phyloP scores from a whole-genome alignment of 2,113 vertebrate genomes.

The Apus apus region DNA sequence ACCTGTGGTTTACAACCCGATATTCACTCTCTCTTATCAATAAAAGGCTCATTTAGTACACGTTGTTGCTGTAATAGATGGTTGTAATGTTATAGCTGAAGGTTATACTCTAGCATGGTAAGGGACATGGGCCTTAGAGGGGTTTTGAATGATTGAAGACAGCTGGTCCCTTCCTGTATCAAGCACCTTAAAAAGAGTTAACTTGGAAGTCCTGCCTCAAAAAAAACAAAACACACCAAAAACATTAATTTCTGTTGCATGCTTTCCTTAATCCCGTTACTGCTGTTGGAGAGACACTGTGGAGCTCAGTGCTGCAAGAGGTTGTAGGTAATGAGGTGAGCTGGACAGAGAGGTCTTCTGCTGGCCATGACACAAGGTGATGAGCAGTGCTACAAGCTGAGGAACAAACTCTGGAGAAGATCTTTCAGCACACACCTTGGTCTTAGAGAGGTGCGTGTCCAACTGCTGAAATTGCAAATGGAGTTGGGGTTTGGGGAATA shows the following conservation, averaged over 20 bases:
- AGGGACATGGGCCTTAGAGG: not conserved
- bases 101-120: rapidly evolving
- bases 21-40: not conserved
- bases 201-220: not conserved
- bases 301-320: not conserved
- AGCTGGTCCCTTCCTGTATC: not conserved
- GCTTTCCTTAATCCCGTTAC: not conserved
- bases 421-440: not conserved
- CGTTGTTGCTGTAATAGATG: rapidly evolving
- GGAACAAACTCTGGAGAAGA: not conserved
- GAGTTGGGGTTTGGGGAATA: not conserved
- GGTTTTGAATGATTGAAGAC: rapidly evolving
- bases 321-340: not conserved
- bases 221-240: not conserved
- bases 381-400: not conserved
- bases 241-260: not conserved
- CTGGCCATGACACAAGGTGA: rapidly evolving
- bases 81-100: not conserved
- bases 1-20: not conserved
- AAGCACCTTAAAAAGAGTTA: not conserved
- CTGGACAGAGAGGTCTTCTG: not conserved
- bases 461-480: not conserved
- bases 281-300: not conserved
- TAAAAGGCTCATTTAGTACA: not conserved
- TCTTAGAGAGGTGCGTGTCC: rapidly evolving